Evolutionary conservation across 2,113 vertebrate species (phyloP), one percentile per base, ranked within the genome.

Genomic region (Plecturocebus donacophilus): DNA sequence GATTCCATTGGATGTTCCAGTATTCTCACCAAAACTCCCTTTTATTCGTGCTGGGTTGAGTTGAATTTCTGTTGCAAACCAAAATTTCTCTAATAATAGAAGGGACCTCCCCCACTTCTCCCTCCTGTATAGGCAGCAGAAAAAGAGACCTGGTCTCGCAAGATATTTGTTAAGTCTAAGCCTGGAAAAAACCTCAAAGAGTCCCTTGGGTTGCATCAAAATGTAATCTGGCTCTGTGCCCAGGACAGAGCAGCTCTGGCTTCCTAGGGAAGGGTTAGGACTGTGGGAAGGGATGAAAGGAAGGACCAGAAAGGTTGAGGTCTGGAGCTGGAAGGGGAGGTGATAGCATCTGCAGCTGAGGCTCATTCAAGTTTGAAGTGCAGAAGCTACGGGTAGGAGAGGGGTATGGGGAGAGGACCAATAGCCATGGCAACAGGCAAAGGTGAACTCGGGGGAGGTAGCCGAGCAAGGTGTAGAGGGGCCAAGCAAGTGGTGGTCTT

Each of bases 151-250:
- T 58, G 45, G 38, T 42, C 80, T 85, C 12, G 27, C 71, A 68
- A 94, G 87, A 64, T 49, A 66, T 84, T 61, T 64, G 64, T 25
- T 81, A 75, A 97, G 30, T 38, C 52, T 45, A 52, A 56, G 38
- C 52, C 77, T 96, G 82, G 82, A 86, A 97, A 64, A 96, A 95
- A 58, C 76, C 75, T 61, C 35, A 87, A 91, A 25, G 11, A 56
- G n/a, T 70, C 82, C 90, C 71, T 6, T 30, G 49, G 70, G 94
- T 52, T 87, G 35, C 68, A 35, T 4, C 35, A 66, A 91, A 70
- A 35, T 80, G 5, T 8, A 49, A 83, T 52, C 83, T 96, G 94
- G 91, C 73, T 79, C 71, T 17, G 13, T 32, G 68, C 27, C 49
- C 86, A 73, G 58, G 49, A 56, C 56, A 77, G 35, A 91, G 66